Evolutionary conservation across 2,888 invertebrate genomes (phyloP).

Genomic region (Agrotis puta): DNA sequence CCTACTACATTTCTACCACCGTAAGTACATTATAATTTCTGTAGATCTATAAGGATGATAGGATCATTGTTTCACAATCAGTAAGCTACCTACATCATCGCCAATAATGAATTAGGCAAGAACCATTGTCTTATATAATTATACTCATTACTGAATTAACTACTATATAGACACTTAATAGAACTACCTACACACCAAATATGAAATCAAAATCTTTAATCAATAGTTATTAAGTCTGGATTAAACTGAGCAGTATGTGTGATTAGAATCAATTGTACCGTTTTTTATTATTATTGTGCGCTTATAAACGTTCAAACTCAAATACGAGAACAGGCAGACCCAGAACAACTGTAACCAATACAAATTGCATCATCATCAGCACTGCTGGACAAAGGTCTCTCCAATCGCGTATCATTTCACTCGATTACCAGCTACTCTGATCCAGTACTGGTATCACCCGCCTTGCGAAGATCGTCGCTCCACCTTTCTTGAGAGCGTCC

Average conservation of each 20-base stretch:
- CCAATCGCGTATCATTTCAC: no score
- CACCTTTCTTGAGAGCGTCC: no score
- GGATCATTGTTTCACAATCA: neutral
- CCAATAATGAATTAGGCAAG: conserved; percentile 3
- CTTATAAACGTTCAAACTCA: no score
- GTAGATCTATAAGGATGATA: neutral
- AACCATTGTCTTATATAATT: conserved; percentile 25
- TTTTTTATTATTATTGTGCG: no score
- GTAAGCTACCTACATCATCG: neutral
- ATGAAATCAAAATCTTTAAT: neutral
- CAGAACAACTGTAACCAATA: no score
- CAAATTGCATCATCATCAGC: no score
- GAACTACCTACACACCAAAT: conserved; percentile 11
- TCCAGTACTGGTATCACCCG: no score
- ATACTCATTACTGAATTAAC: conserved; percentile 35
- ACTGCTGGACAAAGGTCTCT: no score
- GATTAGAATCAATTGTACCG: no score
- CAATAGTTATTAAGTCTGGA: neutral
- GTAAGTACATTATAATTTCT: conserved; percentile 11
- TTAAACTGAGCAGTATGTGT: neutral
- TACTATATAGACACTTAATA: neutral
- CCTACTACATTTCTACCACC: neutral
- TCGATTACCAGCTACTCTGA: no score
- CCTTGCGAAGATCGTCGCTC: no score
- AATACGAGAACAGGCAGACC: no score